Evolutionary conservation across 2,888 invertebrate species (phyloP).

Genomic region (Drosophila kanekoi): DNA sequence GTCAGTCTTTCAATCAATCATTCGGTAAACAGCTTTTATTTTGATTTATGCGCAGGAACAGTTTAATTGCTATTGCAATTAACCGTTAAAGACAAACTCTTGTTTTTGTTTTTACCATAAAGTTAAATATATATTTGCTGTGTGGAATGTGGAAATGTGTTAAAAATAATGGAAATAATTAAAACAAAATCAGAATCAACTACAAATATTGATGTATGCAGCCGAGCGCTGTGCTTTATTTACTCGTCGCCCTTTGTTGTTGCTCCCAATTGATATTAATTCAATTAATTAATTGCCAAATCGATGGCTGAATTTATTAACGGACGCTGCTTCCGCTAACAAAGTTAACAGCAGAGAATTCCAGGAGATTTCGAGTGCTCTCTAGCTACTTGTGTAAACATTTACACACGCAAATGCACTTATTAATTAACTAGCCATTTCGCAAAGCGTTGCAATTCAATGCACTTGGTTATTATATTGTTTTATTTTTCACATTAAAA

Average conservation of each 20-base stretch:
- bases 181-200: conserved; percentile 38
- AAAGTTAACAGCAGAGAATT: conserved; percentile 3
- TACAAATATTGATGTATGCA: conserved; percentile 42
- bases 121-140: conserved; percentile 66
- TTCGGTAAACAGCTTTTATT: conserved; percentile 38
- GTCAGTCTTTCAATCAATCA: conserved; percentile 51
- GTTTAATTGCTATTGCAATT: conserved; percentile 54
- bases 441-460: conserved; percentile 8
- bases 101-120: conserved; percentile 42
- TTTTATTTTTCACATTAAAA: neutral
- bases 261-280: conserved; percentile 70
- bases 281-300: conserved; percentile 74
- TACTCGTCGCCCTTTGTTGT: conserved; percentile 30
- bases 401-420: conserved; percentile 36
- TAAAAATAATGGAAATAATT: conserved; percentile 22
- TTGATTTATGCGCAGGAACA: conserved; percentile 22
- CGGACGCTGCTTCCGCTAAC: conserved; percentile 11
- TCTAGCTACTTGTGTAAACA: conserved; percentile 28
- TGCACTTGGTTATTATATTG: neutral
- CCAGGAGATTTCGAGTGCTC: conserved; percentile 13
- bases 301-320: conserved; percentile 45
- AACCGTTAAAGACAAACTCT: conserved; percentile 56
- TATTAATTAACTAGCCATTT: conserved; percentile 45
- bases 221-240: conserved; percentile 42
- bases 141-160: conserved; percentile 15